Percentiles rank a stretch among this genome's conserved stretches.
phyloP scores from a whole-genome alignment of 92 coral and sea anemone species.

The Parazoanthus darwini region DNA sequence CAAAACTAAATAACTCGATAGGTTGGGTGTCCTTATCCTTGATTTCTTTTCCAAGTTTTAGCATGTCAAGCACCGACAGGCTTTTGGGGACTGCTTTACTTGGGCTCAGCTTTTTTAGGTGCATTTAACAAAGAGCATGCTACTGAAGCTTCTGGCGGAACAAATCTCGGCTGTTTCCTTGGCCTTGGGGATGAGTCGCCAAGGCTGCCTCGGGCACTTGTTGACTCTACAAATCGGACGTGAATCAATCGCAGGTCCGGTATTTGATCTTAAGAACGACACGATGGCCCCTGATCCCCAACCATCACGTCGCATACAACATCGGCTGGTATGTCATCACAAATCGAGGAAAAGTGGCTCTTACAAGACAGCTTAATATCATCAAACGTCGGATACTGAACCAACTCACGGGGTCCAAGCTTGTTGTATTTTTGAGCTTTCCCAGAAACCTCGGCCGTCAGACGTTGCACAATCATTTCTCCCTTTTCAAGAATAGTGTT shows the following conservation, averaged over 20 bases:
- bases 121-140: constrained; percentile 1
- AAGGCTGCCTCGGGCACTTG: background rate
- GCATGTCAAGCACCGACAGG: background rate
- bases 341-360: constrained; percentile 22
- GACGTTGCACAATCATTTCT: constrained; percentile 21
- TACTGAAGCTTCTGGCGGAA: constrained; percentile 7
- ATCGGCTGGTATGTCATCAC: constrained; percentile 19
- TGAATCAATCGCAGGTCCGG: constrained; percentile 22
- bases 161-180: constrained; percentile 23
- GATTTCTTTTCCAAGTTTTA: constrained; percentile 24
- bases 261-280: constrained; percentile 24
- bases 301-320: constrained; percentile 17
- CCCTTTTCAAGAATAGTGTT: constrained; percentile 22
- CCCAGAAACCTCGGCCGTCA: constrained; percentile 18
- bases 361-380: constrained; percentile 21
- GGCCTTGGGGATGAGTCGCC: background rate
- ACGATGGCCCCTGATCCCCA: constrained; percentile 37
- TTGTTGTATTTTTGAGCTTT: constrained; percentile 31
- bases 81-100: constrained; percentile 34
- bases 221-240: constrained; percentile 31
- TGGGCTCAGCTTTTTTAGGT: constrained; percentile 9
- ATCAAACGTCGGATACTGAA: constrained; percentile 15
- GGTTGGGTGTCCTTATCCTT: constrained; percentile 23
- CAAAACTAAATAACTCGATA: constrained; percentile 12
- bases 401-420: constrained; percentile 26